Evolutionary conservation across 2,888 invertebrate species (phyloP), one percentile per base, ranked within the genome.

Genomic region (Eurytoma californica): DNA sequence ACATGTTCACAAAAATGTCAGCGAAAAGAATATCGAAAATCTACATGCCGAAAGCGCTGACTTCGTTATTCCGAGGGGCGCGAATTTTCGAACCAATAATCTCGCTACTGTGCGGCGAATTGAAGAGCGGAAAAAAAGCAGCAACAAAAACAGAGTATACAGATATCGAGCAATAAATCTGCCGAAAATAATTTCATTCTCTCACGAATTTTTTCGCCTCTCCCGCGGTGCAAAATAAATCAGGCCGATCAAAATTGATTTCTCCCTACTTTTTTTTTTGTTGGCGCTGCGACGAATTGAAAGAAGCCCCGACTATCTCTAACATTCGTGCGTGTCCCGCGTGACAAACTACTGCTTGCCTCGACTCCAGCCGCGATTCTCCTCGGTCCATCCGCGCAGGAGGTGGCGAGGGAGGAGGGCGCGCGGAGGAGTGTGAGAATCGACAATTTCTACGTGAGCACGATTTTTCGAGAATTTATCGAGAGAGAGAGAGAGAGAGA

Each of bases 251-350:
- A 73, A 69, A 78, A 78, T 78, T 78, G 78, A 78, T 78, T 78
- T 69, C 72, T 78, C 69, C 78, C 73, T 61, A 63, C 49, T 39
- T 9, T 9, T 39, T 39, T 39, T 39, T 39, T 39, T 30, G 3
- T 30, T 39, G 4, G 4, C 9, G 9, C 39, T 1, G 7, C 57
- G 61, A 51, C 68, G 78, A 73, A 78, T 78, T 73, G 78, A 78
- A 78, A 73, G 73, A 57, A 73, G 68, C 68, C 47, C 63, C 20
- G 28, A 68, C 72, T 73, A 78, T 78, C 73, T 73, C 73, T 73
- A 78, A 79, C 79, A 79, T 79, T 79, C 74, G 74, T 79, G 79
- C 79, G 79, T 79, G 79, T 70, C 79, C 70, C 66, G 79, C 74
- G 74, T 75, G 79, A 79, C 79, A 75, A 74, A 75, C 69, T 74